Percentiles rank a stretch among this genome's conserved stretches.
Conservation (phyloP, 2,888 invertebrate species). For the Slavum lentiscoides region DNA sequence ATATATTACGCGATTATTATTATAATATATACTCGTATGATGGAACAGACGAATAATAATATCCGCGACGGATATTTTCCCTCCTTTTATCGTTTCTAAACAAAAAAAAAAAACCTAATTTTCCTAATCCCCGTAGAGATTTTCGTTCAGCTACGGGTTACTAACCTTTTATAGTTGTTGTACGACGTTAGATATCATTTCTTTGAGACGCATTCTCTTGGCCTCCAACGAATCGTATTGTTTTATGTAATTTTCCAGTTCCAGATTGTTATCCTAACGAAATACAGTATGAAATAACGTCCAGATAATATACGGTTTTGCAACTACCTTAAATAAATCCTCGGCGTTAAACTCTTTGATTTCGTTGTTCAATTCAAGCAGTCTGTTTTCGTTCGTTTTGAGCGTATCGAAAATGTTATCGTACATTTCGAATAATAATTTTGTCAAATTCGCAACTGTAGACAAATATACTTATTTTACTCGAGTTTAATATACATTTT, state of each 20-base stretch:
- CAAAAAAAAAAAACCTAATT: too few relatives aligned
- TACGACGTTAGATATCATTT: not conserved
- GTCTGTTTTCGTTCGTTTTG: conserved; percentile 1
- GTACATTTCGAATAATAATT: conserved; percentile 9
- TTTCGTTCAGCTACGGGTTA: too few relatives aligned
- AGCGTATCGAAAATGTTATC: not conserved
- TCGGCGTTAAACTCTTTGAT: not conserved
- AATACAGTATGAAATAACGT: too few relatives aligned
- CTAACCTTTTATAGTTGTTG: not conserved
- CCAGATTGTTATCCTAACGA: not conserved
- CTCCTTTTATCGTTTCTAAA: too few relatives aligned
- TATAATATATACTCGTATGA: too few relatives aligned
- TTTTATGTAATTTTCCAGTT: not conserved
- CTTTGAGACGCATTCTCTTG: conserved; percentile 6
- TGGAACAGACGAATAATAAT: too few relatives aligned
- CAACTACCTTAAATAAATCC: not conserved
- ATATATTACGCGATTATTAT: too few relatives aligned
- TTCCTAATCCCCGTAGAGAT: too few relatives aligned
- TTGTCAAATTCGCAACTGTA: conserved; percentile 1
- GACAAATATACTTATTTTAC: not conserved
- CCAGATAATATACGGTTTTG: not conserved
- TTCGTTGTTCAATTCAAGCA: not conserved
- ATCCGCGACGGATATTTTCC: too few relatives aligned
- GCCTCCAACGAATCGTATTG: not conserved
- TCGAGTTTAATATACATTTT: too few relatives aligned